Evolutionary conservation across 1,140 invertebrate species (phyloP), one percentile per base, ranked within the genome.

Genomic region (Apis florea): DNA sequence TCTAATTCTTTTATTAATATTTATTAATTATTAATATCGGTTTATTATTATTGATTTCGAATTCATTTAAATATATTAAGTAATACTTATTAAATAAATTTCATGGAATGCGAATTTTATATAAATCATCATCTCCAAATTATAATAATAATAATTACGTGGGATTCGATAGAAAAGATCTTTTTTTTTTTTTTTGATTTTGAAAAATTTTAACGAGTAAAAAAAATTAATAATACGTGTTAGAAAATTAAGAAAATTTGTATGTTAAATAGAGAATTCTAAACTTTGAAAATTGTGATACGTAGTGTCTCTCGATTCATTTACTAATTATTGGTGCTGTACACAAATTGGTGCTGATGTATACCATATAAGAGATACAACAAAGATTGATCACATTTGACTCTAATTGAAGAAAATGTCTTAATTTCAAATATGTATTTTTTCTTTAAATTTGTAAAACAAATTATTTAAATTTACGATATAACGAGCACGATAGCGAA

Each of bases 301-400:
- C 1, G 40, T 13, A 24, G 15, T 53, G 31, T 40, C 31, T 40
- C 75, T 69, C 31, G 11, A 77, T 82, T 54, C 21, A 53, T 86
- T 76, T 53, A 47, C 76, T 69, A 31, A 76, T n/a, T n/a, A 75
- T 83, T 79, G 85, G 84, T 86, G 84, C 85, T 86, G 84, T 63
- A 70, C 70, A 70, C 66, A 83, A 86, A 76, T 75, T 83, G 85
- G 85, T 87, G 85, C 85, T 87, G 81, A 56, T 76, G 47, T 75
- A 83, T 51, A 47, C 51, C 74, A 49, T 64, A 70, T 77, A 40
- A 40, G 31, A 40, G 31, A 40, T 40, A 40, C 6, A 6, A 40
- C 31, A 40, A 40, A 40, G 21, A 19, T 58, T 3, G 3, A 58
- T 58, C 56, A 4, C 56, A 11, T 58, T n/a, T 4, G 56, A n/a